Conservation (phyloP, 2,888 invertebrate species). For the Abrostola tripartita region DNA sequence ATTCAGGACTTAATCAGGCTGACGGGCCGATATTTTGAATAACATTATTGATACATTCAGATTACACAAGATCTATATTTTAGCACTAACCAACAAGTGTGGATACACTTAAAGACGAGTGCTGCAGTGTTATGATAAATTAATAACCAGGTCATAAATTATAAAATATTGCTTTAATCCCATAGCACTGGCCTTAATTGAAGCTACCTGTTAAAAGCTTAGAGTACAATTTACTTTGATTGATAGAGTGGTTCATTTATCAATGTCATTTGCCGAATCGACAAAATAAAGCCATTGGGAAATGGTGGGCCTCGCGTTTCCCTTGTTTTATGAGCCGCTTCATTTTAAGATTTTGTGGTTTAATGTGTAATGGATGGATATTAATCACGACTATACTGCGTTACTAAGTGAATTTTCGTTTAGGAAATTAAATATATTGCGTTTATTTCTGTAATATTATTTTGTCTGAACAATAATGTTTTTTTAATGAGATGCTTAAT, state of each 20-base stretch:
- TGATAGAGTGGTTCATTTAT: conserved; percentile 74
- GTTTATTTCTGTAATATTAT: not conserved
- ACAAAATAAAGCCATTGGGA: conserved; percentile 64
- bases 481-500: not conserved
- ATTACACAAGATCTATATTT: too few species aligned
- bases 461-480: not conserved
- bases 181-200: conserved; percentile 38
- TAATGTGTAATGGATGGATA: conserved; percentile 58
- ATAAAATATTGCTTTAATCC: conserved; percentile 31
- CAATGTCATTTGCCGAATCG: conserved; percentile 72
- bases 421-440: conserved; percentile 7
- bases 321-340: conserved; percentile 65
- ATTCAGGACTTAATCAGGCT: too few species aligned
- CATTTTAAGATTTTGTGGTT: conserved; percentile 61
- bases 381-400: conserved; percentile 52
- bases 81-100: too few species aligned
- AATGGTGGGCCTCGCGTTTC: conserved; percentile 41
- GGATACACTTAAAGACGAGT: too few species aligned
- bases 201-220: conserved; percentile 65
- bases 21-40: too few species aligned
- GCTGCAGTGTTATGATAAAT: too few species aligned
- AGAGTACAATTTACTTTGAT: conserved; percentile 67
- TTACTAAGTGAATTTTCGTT: conserved; percentile 28
- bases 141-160: not conserved
- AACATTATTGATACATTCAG: too few species aligned